Conservation (phyloP, 2,797 vertebrate species). For the Hypotaenidia philippensis region DNA sequence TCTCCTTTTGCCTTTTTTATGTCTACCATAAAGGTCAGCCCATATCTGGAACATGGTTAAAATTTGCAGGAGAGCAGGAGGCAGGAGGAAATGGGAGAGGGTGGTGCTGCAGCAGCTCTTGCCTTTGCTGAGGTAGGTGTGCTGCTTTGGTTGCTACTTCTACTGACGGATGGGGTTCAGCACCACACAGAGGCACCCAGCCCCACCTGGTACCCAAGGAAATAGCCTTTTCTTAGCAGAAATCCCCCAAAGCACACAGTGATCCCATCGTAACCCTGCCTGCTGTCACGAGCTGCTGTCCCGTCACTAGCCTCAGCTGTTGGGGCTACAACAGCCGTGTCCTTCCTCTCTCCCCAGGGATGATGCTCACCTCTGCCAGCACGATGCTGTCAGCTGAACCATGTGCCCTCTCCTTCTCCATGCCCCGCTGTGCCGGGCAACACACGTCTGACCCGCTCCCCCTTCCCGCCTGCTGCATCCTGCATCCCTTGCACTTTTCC, state of each 20-base stretch:
- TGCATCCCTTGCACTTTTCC: slow-evolving; percentile 1
- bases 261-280: rapidly evolving
- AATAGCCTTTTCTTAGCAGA: neutral
- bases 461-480: neutral
- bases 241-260: neutral
- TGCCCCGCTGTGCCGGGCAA: neutral
- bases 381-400: neutral
- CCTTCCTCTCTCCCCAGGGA: neutral
- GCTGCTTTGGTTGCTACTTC: neutral
- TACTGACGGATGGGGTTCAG: neutral
- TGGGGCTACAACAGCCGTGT: neutral
- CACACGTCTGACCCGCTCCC: rapidly evolving
- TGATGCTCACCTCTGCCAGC: neutral
- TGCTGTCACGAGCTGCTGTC: rapidly evolving
- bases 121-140: neutral
- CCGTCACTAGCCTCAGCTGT: rapidly evolving
- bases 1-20: slow-evolving; percentile 29
- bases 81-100: neutral
- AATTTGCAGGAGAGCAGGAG: slow-evolving; percentile 27
- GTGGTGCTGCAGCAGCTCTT: neutral
- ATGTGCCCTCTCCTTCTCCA: rapidly evolving
- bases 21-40: slow-evolving; percentile 57
- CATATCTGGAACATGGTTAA: slow-evolving; percentile 15
- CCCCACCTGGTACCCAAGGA: neutral
- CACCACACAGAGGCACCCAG: neutral